These are phyloP conservation scores for Cossypha heuglini DNA, from an alignment of 2,797 vertebrate species.

Conservation along the genomic window DNA sequence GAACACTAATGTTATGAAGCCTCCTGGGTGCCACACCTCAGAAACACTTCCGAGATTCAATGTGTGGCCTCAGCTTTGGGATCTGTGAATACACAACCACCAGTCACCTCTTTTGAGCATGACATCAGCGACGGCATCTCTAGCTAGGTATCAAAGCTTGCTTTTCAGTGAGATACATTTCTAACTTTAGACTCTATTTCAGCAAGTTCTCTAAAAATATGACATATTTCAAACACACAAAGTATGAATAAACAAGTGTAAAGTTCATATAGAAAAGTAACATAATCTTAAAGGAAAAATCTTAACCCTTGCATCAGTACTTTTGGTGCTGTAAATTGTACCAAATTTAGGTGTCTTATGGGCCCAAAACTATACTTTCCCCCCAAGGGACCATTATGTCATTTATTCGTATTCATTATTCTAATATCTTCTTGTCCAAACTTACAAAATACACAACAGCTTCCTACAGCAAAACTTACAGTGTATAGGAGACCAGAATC, in stretches of 20 bases:
- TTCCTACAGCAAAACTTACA: not conserved
- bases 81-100: not conserved
- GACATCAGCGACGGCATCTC: conserved; percentile 2
- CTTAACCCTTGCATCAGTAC: not conserved
- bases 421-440: not conserved
- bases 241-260: not conserved
- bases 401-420: not conserved
- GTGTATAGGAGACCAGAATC: not conserved
- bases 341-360: not conserved
- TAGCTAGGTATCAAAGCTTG: not conserved
- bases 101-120: not conserved
- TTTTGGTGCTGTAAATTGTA: not conserved
- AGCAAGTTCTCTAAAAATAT: conserved; percentile 33
- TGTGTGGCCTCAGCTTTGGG: not conserved
- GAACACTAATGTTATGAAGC: not conserved
- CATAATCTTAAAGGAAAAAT: not conserved
- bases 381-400: not conserved
- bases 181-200: conserved; percentile 31
- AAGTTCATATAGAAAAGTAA: not conserved
- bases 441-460: not conserved
- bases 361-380: not conserved
- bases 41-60: not conserved
- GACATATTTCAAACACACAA: not conserved
- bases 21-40: not conserved
- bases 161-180: conserved; percentile 28